Evolutionary conservation across 2,888 invertebrate genomes (phyloP).

Genomic region (Macrophya annulata): DNA sequence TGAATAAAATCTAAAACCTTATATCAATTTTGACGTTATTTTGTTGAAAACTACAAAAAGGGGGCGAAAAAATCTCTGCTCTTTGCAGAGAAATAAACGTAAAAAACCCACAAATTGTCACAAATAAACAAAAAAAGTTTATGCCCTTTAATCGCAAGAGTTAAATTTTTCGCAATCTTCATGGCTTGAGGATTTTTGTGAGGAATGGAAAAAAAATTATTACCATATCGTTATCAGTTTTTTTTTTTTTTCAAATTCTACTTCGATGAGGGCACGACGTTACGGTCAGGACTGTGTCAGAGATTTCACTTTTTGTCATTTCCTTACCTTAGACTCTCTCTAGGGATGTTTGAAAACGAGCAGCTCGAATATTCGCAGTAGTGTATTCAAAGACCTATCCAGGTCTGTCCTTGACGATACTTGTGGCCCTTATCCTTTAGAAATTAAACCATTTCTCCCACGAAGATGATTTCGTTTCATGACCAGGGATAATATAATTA

Average conservation of each 20-base stretch:
- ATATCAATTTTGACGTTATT: not conserved
- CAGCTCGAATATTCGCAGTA: slow-evolving; percentile 13
- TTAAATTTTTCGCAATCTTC: not conserved
- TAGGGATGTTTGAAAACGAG: slow-evolving; percentile 2
- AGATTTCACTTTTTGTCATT: slow-evolving; percentile 24
- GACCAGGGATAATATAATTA: slow-evolving; percentile 38
- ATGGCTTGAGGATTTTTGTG: not conserved
- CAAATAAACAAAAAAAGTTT: not conserved
- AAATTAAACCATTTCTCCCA: slow-evolving; percentile 38
- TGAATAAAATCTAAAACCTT: not conserved
- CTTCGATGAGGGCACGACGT: not conserved
- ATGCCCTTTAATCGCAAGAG: not conserved
- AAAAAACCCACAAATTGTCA: not conserved
- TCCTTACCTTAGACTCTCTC: not conserved
- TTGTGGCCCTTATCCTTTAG: slow-evolving; percentile 23
- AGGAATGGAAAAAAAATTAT: not conserved
- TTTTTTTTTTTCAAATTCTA: not conserved
- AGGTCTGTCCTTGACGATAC: slow-evolving; percentile 33
- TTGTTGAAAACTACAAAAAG: not conserved
- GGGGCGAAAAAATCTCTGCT: not conserved
- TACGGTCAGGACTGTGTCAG: not conserved
- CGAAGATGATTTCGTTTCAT: slow-evolving; percentile 30
- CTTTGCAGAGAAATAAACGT: not conserved
- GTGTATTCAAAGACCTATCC: slow-evolving; percentile 34
- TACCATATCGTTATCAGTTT: not conserved